phyloP scores from a whole-genome alignment of 2,888 invertebrate species.

The Stramonita haemastoma region DNA sequence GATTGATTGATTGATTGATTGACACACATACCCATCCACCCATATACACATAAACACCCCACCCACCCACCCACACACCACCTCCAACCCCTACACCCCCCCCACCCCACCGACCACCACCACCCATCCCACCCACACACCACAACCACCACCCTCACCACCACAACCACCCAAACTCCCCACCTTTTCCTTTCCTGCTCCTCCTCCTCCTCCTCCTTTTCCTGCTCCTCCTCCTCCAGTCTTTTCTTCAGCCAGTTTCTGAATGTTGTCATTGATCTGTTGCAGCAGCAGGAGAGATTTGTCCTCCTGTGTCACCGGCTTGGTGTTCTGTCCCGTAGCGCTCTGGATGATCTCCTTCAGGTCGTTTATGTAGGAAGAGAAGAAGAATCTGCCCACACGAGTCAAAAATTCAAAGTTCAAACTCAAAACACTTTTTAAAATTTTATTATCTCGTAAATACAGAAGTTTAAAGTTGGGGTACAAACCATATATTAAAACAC shows the following conservation, averaged over 20 bases:
- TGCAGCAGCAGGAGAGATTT: conserved; percentile 1
- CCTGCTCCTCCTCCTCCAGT: neutral
- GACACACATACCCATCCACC: no score
- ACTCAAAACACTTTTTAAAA: no score
- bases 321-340: neutral
- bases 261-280: conserved; percentile 36
- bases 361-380: conserved; percentile 33
- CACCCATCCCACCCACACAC: no score
- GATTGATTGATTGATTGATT: no score
- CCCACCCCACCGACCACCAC: no score
- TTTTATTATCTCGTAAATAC: no score
- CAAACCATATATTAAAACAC: no score
- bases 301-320: neutral
- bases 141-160: neutral
- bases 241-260: neutral
- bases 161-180: neutral
- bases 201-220: neutral
- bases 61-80: no score
- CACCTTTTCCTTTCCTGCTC: neutral
- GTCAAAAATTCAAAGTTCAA: no score
- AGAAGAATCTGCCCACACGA: conserved; percentile 20
- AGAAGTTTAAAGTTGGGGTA: no score
- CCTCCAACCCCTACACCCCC: no score
- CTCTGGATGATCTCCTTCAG: conserved; percentile 40
- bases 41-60: no score